A percentile compares a stretch with the other conserved stretches of the same genome.
Evolutionary conservation across 1,140 invertebrate species (phyloP).

Genomic region (Anoplolepis gracilipes): DNA sequence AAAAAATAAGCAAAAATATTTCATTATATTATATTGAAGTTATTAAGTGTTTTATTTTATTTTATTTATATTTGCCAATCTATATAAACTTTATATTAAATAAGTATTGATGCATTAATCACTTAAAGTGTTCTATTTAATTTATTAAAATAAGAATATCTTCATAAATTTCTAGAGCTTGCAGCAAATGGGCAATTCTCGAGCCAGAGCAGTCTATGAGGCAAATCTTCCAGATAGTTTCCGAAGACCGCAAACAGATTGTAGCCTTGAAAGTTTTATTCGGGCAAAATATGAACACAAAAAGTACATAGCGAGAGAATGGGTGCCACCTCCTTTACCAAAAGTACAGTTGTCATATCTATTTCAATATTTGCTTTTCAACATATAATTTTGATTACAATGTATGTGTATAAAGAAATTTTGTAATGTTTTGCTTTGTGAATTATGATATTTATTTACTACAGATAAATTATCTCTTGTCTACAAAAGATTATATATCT

Average conservation of each 20-base stretch:
- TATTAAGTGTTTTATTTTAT: background rate
- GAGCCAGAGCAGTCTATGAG: slow-evolving; percentile 98
- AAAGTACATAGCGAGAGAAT: slow-evolving; percentile 98
- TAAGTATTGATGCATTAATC: background rate
- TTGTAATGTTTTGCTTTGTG: background rate
- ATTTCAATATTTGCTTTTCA: background rate
- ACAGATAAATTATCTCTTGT: too few relatives aligned
- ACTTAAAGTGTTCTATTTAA: background rate
- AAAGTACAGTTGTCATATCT: slow-evolving; percentile 87
- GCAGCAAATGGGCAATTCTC: slow-evolving; percentile 99
- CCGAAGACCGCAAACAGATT: slow-evolving; percentile 97
- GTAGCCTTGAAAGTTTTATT: slow-evolving; percentile 97
- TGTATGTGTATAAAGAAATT: background rate
- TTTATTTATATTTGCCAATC: background rate
- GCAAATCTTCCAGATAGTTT: slow-evolving; percentile 98
- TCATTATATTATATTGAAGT: background rate
- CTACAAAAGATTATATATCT: background rate
- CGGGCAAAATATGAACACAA: slow-evolving; percentile 99
- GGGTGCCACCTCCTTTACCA: slow-evolving; percentile 94
- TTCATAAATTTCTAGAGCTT: slow-evolving; percentile 88
- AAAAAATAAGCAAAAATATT: background rate
- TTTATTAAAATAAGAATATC: background rate
- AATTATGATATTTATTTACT: too few relatives aligned
- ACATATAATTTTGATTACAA: background rate
- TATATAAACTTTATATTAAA: background rate